Base-by-base conservation (phyloP, 2,113 vertebrate genomes). In the Clinocottus analis region DNA sequence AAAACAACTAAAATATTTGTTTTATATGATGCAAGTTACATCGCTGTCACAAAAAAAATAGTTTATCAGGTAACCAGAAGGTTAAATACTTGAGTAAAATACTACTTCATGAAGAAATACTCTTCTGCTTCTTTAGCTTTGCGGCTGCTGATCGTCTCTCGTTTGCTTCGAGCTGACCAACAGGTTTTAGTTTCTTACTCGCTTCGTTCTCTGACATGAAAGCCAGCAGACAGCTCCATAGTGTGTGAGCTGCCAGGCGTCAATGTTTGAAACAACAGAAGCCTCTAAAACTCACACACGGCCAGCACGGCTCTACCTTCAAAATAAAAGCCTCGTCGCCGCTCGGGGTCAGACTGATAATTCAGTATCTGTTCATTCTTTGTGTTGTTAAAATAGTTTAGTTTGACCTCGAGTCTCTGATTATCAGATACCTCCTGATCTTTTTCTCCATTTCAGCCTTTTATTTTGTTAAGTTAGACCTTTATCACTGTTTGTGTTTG, bases 191-290 rank as follows among this genome's bases (percentile, higher is more conserved):
- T 37, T 77, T 81, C 65, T 80, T 71, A 14, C 47, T 35, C 59
- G 49, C 66, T 31, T 4, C 17, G 5, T 41, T 49, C 35, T 2
- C 1, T 82, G 87, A 89, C 63, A 35, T 53, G 14, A 75, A 84
- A 3, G 8, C 16, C 23, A 66, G 45, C 71, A 25, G 79, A 88
- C 83, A 82, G 75, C 75, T 85, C 79, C 41, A 65, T 68, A 79
- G 83, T 88, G 62, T 79, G 39, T 45, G 85, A 80, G 76, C 88
- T 66, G 19, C 63, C 80, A 80, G 59, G 78, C 90, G 19, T 75
- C 29, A 45, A 70, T 0, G 33, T 43, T n/a, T 84, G 65, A 84
- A 89, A 86, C 83, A 91, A 89, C 88, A 88, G n/a, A 27, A 76
- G 67, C 73, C 59, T 29, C 64, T 29, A 68, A 79, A 82, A 66